Evolutionary conservation across 2,113 vertebrate species (phyloP), one percentile per base, ranked within the genome.

Genomic region (Scopus umbretta): DNA sequence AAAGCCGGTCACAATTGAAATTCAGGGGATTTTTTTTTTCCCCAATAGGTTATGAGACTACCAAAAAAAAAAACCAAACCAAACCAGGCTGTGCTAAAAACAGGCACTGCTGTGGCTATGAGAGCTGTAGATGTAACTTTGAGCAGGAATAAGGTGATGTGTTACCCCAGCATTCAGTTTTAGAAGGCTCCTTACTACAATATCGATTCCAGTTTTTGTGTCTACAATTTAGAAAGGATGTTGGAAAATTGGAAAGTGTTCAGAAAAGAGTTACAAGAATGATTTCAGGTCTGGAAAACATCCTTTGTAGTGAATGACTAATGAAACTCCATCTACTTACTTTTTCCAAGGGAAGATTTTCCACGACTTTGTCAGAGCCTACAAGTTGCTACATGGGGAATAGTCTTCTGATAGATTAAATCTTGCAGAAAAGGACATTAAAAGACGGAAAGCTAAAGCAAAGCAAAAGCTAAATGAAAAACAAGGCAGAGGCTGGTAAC

Each of bases 221-320:
- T 83, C 96, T 80, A 25, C 63, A 67, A 47, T 88, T 88, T 27
- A 90, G 71, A 90, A 86, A 72, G 32, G 71, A 94, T 93, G 94
- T 95, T 90, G 96, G 95, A 96, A 96, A 97, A 93, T 78, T 97
- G 96, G 96, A 95, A 86, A 88, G 67, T 30, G 21, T 93, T 96
- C 96, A 97, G 95, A 86, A 86, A 80, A 96, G 67, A 88, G 79
- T 70, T 96, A 95, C 82, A 96, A 90, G 94, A 96, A 95, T 96
- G 80, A 95, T 94, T 97, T 96, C 93, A 96, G 96, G 95, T 96
- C 96, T 97, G 96, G 96, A 96, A 94, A 95, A 96, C 86, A 96
- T 95, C 85, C 92, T 96, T 97, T 97, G 95, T 97, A 96, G 88
- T 94, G 88, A 95, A 83, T 96, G 96, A 96, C 96, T 96, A 96